A percentile compares a stretch with the other conserved stretches of the same genome.
phyloP scores from a whole-genome alignment of 1,140 invertebrate species.

The Drosophila tristis region DNA sequence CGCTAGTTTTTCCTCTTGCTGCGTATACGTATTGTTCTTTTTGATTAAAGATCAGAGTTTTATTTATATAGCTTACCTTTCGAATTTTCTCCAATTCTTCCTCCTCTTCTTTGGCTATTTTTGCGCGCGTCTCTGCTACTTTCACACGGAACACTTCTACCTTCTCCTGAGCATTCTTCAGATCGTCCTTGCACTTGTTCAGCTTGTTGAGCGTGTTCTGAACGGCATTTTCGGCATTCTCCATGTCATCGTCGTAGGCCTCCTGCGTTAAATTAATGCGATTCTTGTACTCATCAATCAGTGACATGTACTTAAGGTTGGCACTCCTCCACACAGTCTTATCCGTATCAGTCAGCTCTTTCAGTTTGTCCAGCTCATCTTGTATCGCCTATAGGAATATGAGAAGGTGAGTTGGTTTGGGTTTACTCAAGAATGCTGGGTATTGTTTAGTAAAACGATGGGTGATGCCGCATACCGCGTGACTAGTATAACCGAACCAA shows the following conservation, averaged over 20 bases:
- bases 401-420: no score
- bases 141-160: conserved; percentile 38
- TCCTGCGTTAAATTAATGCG: conserved; percentile 24
- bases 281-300: conserved; percentile 19
- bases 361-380: conserved; percentile 28
- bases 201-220: conserved; percentile 19
- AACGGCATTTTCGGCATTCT: conserved; percentile 16
- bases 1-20: no score
- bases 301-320: not conserved
- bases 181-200: conserved; percentile 48
- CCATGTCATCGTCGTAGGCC: conserved; percentile 35
- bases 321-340: conserved; percentile 7
- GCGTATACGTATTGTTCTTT: no score
- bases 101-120: conserved; percentile 3
- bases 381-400: not conserved
- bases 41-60: no score
- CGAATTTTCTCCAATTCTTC: conserved; percentile 1
- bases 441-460: no score
- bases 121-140: conserved; percentile 21
- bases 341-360: conserved; percentile 7
- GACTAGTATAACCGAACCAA: no score
- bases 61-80: not conserved
- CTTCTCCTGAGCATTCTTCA: conserved; percentile 13
- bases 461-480: not conserved
- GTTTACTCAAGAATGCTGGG: no score